Evolutionary conservation across 2,797 vertebrate genomes (phyloP), one percentile per base, ranked within the genome.

Genomic region (Pipistrellus kuhlii): DNA sequence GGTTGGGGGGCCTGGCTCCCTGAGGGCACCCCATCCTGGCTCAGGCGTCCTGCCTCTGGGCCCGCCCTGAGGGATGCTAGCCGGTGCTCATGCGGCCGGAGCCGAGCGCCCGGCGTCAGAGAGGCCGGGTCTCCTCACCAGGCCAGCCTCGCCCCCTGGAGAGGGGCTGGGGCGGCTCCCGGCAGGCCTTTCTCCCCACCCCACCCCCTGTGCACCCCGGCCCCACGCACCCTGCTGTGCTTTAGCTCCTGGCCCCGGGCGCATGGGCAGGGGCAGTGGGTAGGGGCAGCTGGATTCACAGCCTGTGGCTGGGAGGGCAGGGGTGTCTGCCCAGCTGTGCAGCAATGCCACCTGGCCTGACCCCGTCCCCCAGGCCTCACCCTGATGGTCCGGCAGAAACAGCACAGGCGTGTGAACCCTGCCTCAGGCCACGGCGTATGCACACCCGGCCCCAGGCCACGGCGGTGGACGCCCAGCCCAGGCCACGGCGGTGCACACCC

Each of bases 21-120:
- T 2, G 0, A 41, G 69, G 80, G 44, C 11, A 15, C 76, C 76
- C 57, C 23, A 27, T 2, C 8, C 77, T 18, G 78, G 32, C 44
- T 2, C 15, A 6, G 55, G 51, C 5, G 0, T 17, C 5, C 20
- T 44, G 18, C 23, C 1, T 27, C n/a, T 0, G 0, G 0, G 0
- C 48, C 55, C 27, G 25, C 1, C 55, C 15, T 15, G 10, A 6
- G 25, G 27, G 14, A 35, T 44, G 12, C 27, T 27, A 35, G 23
- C 32, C 3, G 6, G 0, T 3, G 12, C 17, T 53, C 3, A 0
- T 3, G 27, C 6, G 11, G 7, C 57, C 12, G 3, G 53, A 44
- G 35, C 66, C 15, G 0, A 38, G 62, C 6, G 41, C 84, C 84
- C 17, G 32, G 44, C 27, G 25, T 14, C 46, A 2, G 32, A 2